A percentile compares a stretch with the other conserved stretches of the same genome.
Conservation (phyloP, 1,140 invertebrate genomes). For the Calycopis cecrops region DNA sequence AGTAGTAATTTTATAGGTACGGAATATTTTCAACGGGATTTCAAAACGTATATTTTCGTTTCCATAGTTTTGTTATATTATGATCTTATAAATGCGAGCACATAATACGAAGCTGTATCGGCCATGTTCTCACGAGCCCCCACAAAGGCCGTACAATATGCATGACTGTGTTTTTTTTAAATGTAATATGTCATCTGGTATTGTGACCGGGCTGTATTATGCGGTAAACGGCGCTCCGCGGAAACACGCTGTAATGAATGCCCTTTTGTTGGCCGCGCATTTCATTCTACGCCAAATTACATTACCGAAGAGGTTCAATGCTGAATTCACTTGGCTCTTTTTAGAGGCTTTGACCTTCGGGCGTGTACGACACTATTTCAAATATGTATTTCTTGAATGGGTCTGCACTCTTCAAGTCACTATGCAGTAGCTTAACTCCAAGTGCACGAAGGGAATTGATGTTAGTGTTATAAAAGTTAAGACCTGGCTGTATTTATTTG, state of each 20-base stretch:
- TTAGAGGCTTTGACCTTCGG: background rate
- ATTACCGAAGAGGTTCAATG: slow-evolving; percentile 25
- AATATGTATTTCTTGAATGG: too few relatives aligned
- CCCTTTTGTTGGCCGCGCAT: slow-evolving; percentile 36
- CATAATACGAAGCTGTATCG: too few relatives aligned
- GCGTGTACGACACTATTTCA: background rate
- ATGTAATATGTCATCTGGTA: slow-evolving; percentile 9
- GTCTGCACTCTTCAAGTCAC: background rate
- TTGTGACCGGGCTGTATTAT: slow-evolving; percentile 26
- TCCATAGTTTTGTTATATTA: too few relatives aligned
- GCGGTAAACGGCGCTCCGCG: slow-evolving; percentile 40
- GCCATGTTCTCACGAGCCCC: too few relatives aligned
- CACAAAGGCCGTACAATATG: too few relatives aligned
- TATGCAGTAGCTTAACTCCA: background rate
- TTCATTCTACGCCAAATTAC: background rate
- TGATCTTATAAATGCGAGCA: too few relatives aligned
- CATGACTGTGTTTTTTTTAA: background rate
- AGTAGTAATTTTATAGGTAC: too few relatives aligned
- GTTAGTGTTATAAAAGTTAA: too few relatives aligned
- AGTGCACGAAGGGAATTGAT: too few relatives aligned
- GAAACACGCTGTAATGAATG: slow-evolving; percentile 46
- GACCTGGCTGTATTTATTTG: too few relatives aligned
- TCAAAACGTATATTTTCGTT: too few relatives aligned
- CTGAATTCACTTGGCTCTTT: background rate
- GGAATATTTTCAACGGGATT: too few relatives aligned